phyloP scores from a whole-genome alignment of 2,113 vertebrate species.

The Calyptommatus sinebrachiatus region DNA sequence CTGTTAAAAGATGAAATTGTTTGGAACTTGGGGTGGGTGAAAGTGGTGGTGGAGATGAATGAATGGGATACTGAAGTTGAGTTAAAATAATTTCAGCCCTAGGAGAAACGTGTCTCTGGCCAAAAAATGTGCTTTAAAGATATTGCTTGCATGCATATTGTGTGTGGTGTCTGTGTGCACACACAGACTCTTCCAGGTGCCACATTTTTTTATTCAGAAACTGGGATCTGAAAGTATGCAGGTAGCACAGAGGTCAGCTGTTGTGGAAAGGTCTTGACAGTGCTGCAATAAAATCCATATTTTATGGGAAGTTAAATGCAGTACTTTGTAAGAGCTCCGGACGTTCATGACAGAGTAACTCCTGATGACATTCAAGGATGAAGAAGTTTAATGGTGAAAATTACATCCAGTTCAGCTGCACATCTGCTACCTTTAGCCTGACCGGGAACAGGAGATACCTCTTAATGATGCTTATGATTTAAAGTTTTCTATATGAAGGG shows the following conservation, averaged over 20 bases:
- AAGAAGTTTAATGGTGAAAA: constrained; percentile 64
- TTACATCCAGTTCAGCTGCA: constrained; percentile 19
- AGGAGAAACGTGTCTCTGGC: not conserved
- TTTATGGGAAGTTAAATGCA: constrained; percentile 70
- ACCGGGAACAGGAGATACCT: not conserved
- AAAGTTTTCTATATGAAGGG: constrained; percentile 29
- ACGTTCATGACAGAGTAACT: constrained; percentile 55
- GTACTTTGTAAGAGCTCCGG: constrained; percentile 53
- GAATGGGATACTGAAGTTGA: constrained; percentile 40
- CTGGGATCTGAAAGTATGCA: constrained; percentile 48
- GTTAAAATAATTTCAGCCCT: constrained; percentile 9
- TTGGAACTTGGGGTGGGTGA: constrained; percentile 1
- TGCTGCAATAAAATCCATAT: constrained; percentile 80
- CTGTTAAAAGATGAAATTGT: constrained; percentile 29
- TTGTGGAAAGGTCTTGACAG: constrained; percentile 55
- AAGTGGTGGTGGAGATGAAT: not conserved
- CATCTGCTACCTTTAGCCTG: constrained; percentile 37
- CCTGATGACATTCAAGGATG: constrained; percentile 62
- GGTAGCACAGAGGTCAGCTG: constrained; percentile 58
- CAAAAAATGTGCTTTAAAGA: not conserved
- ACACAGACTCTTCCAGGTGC: too few relatives aligned
- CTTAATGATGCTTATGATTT: constrained; percentile 24
- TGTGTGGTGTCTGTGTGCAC: not conserved
- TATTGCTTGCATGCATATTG: not conserved
- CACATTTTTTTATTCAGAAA: constrained; percentile 40